phyloP scores from a whole-genome alignment of 2,113 vertebrate genomes.

The Tetraodon nigroviridis region DNA sequence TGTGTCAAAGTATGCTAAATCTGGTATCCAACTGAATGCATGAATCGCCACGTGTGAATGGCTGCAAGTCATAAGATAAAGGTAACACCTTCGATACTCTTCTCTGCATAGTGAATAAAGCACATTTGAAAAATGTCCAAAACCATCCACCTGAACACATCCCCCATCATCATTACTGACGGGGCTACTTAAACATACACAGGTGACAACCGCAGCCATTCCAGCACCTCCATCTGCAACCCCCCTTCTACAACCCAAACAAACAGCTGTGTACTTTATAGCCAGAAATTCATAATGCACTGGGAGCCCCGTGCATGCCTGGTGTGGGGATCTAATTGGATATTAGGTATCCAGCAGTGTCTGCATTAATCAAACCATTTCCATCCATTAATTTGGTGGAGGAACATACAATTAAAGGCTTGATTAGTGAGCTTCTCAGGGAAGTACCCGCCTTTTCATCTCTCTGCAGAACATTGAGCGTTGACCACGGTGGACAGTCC shows the following conservation, averaged over 20 bases:
- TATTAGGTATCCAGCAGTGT: conserved; percentile 78
- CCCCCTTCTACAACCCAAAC: conserved; percentile 41
- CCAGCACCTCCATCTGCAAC: conserved; percentile 42
- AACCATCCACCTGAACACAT: no score
- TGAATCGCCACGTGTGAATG: no score
- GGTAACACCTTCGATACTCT: no score
- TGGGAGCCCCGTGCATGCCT: conserved; percentile 60
- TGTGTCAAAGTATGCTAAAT: no score
- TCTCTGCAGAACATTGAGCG: conserved; percentile 75
- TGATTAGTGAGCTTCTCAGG: conserved; percentile 75
- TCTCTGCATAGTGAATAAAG: no score
- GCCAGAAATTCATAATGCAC: conserved; percentile 63
- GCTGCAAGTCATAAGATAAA: no score
- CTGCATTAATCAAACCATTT: conserved; percentile 80
- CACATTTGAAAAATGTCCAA: no score
- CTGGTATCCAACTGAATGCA: no score
- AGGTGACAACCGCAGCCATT: conserved; percentile 22
- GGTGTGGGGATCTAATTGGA: conserved; percentile 73
- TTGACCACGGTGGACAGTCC: conserved; percentile 57
- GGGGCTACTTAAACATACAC: no score
- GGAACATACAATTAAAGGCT: conserved; percentile 81
- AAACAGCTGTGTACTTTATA: conserved; percentile 45
- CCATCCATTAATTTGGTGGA: conserved; percentile 79
- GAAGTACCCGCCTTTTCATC: conserved; percentile 78
- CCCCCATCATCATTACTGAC: no score